Base-by-base conservation (phyloP, 2,113 vertebrate genomes). In the Sceloporus tristichus region DNA sequence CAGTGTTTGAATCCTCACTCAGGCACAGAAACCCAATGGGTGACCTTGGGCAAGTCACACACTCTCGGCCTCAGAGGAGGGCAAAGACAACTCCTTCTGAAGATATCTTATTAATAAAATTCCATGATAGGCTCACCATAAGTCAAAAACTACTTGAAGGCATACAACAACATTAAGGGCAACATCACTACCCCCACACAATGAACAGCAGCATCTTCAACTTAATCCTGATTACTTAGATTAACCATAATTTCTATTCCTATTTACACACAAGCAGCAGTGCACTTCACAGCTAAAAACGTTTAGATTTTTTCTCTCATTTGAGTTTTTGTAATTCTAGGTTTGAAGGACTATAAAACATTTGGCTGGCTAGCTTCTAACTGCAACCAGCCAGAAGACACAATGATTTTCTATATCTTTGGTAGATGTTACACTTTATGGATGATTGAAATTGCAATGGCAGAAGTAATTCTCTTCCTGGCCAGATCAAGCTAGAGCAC, bases 401-500 rank as follows among this genome's bases (percentile, higher is more conserved):
- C 0, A 21, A n/a, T 66, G 0, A 40, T 94, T 90, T 92, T 73
- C 59, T 6, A 73, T 90, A 81, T 56, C 87, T 90, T 86, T 86
- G 2, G 0, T 82, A 8, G 29, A 89, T 88, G 92, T 93, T 70
- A 91, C 40, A 82, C 25, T 59, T 79, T 94, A 87, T 2, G 91
- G 73, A 23, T 85, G 23, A 82, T 86, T 93, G 78, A 92, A 95
- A 94, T 29, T 82, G 85, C 85, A 89, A 85, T 86, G 82, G n/a
- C 65, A 54, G 62, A 13, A 62, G 81, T 83, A 95, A 94, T 93
- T 91, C 48, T 87, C 90, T 89, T 93, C 79, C 89, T 91, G 93
- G 77, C 85, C 54, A 91, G 91, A 48, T n/a, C 34, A 91, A 87
- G 93, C 94, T 93, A 93, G 93, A 94, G 86, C 34, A 38, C 40